Percentiles rank a stretch among this genome's conserved stretches.
These are phyloP conservation scores for Schizaphis graminum DNA, from an alignment of 2,888 invertebrate species.

Conservation along the genomic window DNA sequence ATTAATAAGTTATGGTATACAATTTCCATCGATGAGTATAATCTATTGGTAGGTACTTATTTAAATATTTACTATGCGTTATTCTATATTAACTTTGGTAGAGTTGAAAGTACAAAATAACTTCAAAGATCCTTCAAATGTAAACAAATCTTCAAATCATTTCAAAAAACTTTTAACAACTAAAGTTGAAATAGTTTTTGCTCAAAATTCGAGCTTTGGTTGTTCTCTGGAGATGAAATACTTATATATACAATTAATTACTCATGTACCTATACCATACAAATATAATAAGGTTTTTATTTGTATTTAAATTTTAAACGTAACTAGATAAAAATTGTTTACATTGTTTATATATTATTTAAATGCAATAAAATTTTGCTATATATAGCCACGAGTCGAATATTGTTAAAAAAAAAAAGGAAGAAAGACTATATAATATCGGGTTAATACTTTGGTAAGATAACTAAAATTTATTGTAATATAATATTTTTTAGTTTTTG, in stretches of 20 bases:
- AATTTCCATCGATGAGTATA: background rate
- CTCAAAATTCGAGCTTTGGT: background rate
- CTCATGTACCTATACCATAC: background rate
- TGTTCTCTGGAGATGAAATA: background rate
- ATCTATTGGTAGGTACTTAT: background rate
- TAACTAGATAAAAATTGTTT: background rate
- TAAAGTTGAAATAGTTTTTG: background rate
- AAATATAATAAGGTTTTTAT: background rate
- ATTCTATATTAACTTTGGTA: background rate
- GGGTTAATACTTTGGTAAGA: background rate
- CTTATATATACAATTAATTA: background rate
- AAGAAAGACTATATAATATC: background rate
- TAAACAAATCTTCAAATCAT: conserved; percentile 28
- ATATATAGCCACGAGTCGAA: background rate
- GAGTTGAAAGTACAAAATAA: background rate
- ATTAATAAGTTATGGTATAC: background rate
- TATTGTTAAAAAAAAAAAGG: background rate
- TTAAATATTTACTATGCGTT: background rate
- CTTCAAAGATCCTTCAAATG: background rate
- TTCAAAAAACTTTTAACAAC: background rate
- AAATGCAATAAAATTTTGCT: background rate
- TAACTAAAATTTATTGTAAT: background rate
- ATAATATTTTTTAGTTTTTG: background rate
- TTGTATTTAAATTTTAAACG: background rate
- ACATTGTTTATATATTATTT: background rate